Conservation (phyloP, 2,113 vertebrate genomes). For the Petaurus breviceps region DNA sequence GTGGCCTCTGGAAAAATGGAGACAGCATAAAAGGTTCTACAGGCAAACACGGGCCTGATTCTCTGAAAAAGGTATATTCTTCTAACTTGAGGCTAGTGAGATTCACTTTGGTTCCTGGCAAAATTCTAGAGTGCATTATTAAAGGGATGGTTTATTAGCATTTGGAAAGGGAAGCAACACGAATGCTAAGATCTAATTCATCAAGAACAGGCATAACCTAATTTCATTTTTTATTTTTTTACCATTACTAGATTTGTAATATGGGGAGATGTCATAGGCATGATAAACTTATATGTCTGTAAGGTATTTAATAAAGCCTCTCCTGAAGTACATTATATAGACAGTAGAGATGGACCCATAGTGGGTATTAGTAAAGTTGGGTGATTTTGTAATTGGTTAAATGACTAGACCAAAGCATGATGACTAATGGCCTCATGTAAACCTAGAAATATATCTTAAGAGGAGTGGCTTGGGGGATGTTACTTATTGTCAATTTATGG, state of each 20-base stretch:
- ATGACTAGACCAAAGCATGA: background rate
- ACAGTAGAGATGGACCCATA: background rate
- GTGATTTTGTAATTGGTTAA: background rate
- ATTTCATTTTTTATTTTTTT: background rate
- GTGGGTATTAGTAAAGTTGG: background rate
- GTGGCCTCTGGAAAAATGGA: background rate
- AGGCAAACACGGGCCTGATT: background rate
- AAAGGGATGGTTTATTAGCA: background rate
- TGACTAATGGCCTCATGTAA: background rate
- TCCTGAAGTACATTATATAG: background rate
- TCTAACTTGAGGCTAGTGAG: background rate
- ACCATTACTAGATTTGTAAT: background rate
- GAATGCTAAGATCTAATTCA: background rate
- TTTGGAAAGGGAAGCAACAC: background rate
- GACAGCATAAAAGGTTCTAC: background rate
- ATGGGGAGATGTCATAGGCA: background rate
- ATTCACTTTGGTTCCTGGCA: background rate
- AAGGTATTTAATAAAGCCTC: background rate
- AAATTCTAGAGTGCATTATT: background rate
- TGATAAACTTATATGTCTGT: background rate
- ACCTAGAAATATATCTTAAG: background rate
- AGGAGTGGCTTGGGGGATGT: background rate
- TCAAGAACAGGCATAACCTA: background rate
- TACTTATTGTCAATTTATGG: background rate
- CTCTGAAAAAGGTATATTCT: background rate